Evolutionary conservation across 2,797 vertebrate genomes (phyloP), one percentile per base, ranked within the genome.

Genomic region (Nyctibius grandis): DNA sequence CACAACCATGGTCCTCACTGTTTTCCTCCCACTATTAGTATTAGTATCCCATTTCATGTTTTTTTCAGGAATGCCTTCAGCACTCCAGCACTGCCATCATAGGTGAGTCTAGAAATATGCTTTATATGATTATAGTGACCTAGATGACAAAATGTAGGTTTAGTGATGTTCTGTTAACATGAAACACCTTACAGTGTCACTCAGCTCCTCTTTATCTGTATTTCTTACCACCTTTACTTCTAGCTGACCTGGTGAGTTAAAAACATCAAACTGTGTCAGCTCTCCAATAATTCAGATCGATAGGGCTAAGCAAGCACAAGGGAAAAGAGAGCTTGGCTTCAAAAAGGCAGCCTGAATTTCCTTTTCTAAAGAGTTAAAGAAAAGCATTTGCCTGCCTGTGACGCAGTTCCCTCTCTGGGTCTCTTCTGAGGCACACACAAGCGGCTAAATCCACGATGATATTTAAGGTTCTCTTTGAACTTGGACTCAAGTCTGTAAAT

Each of bases 381-480:
- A 69, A 78, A 93, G 8, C 14, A 33, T 83, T 91, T 89, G 19
- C 14, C 65, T 77, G 15, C 8, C 21, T 69, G 13, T 44, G 57
- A 65, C 61, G 77, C 28, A 47, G 15, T 53, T 75, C 17, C 6
- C 7, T 81, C 23, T 54, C 48, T 45, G 13, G 8, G 22, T 75
- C 13, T 88, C 68, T 94, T 47, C 61, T 0, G 1, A 72, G 45
- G n/a, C 56, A 82, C 1, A 2, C 21, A 73, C 28, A 64, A 42
- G 11, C 2, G 4, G 34, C 38, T 78, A 72, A 67, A 89, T 89
- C 67, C 33, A 19, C 54, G n/a, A 33, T 0, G 6, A 68, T 79
- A 76, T 87, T 94, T 90, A 70, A 78, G 59, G 29, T 54, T 84
- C 18, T 57, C 79, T 95, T 94, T 94, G 85, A 95, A 95, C 91